Percentiles rank a stretch among this genome's conserved stretches.
phyloP scores from a whole-genome alignment of 2,888 invertebrate genomes.

The Clostera curtula region DNA sequence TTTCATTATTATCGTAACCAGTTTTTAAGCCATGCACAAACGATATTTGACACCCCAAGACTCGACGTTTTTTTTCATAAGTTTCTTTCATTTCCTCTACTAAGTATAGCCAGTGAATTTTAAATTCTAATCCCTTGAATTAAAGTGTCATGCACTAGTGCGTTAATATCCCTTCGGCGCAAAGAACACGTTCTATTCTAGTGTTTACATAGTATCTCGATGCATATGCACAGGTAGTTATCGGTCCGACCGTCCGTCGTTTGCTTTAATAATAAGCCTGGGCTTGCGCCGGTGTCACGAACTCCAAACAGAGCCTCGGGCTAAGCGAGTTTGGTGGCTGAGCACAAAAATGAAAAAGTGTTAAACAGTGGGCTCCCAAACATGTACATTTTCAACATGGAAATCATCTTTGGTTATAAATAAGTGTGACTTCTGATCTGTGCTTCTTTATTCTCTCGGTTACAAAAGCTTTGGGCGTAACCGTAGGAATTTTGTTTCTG shows the following conservation, averaged over 20 bases:
- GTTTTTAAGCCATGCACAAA: background rate
- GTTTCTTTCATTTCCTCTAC: background rate
- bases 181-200: constrained; percentile 26
- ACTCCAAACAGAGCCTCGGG: constrained; percentile 55
- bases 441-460: constrained; percentile 1
- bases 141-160: constrained; percentile 1
- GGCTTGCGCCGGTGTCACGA: constrained; percentile 64
- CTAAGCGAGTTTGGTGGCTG: constrained; percentile 31
- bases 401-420: constrained; percentile 20
- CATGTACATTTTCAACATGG: constrained; percentile 13
- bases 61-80: background rate
- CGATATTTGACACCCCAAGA: constrained; percentile 1
- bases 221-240: constrained; percentile 68
- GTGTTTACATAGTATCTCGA: constrained; percentile 61
- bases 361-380: constrained; percentile 29
- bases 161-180: constrained; percentile 12
- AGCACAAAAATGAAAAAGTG: constrained; percentile 41
- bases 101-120: constrained; percentile 1
- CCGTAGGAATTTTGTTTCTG: constrained; percentile 1
- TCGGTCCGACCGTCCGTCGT: constrained; percentile 56
- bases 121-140: background rate
- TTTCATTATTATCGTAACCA: no score
- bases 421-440: constrained; percentile 13
- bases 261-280: constrained; percentile 68
- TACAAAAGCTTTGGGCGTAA: constrained; percentile 6